These are phyloP conservation scores for Papilio machaon DNA, from an alignment of 1,140 invertebrate genomes.

Conservation along the genomic window DNA sequence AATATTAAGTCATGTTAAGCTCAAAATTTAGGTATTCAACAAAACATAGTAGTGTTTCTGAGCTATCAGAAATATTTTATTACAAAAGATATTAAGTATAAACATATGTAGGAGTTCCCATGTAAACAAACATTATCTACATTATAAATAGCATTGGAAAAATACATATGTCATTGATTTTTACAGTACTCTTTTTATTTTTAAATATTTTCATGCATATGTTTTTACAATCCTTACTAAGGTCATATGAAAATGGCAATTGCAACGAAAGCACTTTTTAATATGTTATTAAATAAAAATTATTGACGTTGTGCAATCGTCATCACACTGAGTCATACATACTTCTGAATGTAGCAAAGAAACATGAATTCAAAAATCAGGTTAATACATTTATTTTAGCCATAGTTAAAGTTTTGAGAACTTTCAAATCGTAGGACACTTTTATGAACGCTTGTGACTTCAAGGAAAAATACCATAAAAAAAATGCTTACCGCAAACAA, in stretches of 20 bases:
- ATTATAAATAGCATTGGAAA: too few species aligned
- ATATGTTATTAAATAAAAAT: background rate
- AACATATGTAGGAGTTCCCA: background rate
- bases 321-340: slow-evolving; percentile 9
- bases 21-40: background rate
- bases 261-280: background rate
- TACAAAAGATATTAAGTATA: background rate
- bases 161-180: background rate
- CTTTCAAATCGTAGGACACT: background rate
- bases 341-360: background rate
- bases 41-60: background rate
- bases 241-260: background rate
- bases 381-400: background rate
- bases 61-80: background rate
- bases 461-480: slow-evolving; percentile 48
- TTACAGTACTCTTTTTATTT: too few species aligned
- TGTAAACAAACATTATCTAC: background rate
- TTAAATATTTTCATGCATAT: too few species aligned
- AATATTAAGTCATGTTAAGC: background rate
- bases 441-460: slow-evolving; percentile 26
- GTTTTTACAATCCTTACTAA: too few species aligned
- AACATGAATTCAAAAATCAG: background rate
- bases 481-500: slow-evolving; percentile 89
- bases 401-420: background rate
- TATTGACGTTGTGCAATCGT: slow-evolving; percentile 23